Base-by-base conservation (phyloP, 2,888 invertebrate species). In the Hermaeophaga mercurialis region DNA sequence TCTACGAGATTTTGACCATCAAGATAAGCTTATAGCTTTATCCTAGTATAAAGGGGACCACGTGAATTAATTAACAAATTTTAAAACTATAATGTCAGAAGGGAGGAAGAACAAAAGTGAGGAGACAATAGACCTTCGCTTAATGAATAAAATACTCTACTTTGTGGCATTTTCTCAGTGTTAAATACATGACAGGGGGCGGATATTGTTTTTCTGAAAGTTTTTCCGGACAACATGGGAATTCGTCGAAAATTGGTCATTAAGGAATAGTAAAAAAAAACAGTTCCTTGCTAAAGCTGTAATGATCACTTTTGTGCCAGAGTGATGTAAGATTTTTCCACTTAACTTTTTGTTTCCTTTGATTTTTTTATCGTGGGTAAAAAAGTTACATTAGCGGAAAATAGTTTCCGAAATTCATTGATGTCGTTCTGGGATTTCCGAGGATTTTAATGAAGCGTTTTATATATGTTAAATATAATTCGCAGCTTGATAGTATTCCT, bases 21-120 rank as follows among this genome's bases (percentile, higher is more conserved):
- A 9, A 28, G 28, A 28, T 28, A 28, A 28, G 3, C 28, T 28
- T 8, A 28, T 28, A 28, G 7, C 22, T 22, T 22, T 5, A 22
- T 3, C 22, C 4, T 22, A 48, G 43, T 34, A 41, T 22, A 19
- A 9, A 39, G 45, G 24, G 34, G 48, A 44, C 46, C 53, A 48
- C 49, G 56, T 62, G 61, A 62, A 64, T 59, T 66, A 64, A 67
- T 68, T 66, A 68, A 62, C 56, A 61, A 65, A 68, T 66, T 68
- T 66, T 65, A 65, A 66, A 65, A 62, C 61, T 64, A 63, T 66
- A 67, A 68, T 62, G 62, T 63, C 41, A 46, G 57, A 41, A 38
- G 24, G 48, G 54, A 15, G 48, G 60, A 64, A 66, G 65, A 68
- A 67, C 59, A 57, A 47, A 58, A 49, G 56, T 59, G 63, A 64